Evolutionary conservation across 1,140 invertebrate species (phyloP), one percentile per base, ranked within the genome.

Genomic region (Leucophenga varia): DNA sequence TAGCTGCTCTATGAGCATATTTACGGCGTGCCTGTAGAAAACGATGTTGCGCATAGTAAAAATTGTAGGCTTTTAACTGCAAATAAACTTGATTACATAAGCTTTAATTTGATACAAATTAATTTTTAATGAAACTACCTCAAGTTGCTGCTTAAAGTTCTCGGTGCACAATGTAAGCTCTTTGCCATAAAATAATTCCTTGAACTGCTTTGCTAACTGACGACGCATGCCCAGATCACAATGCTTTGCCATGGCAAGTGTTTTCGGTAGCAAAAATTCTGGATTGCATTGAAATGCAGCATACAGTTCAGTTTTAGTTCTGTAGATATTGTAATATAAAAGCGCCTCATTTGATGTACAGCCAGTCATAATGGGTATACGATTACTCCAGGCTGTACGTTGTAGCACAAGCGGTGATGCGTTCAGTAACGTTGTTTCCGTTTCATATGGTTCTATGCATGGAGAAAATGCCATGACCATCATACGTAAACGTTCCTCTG

Each of bases 1-100:
- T 72, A 1, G 75, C 60, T 18, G 64, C 61, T n/a, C 30, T 48
- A 43, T 31, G 16, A 43, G 55, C 51, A 21, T 70, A 64, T 14
- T 63, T 38, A 14, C 57, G 43, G 16, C 74, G 65, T 1, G 68
- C 50, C 21, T 48, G 44, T 2, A 77, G 39, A n/a, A 69, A 28
- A 13, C 67, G 58, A 14, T 76, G 52, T 42, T 72, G 61, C 3
- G 51, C 44, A 40, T 77, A 64, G 16, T 69, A 45, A 35, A 75
- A 44, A 18, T 43, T 55, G 40, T 74, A 70, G 0, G 59, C 55
- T 16, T 53, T 47, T 5, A 31, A 40, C 38, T 41, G 2, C n/a
- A 60, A n/a, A n/a, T n/a, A n/a, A n/a, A n/a, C n/a, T n/a, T n/a
- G n/a, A n/a, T n/a, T n/a, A n/a, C n/a, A n/a, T n/a, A n/a, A n/a